phyloP scores from a whole-genome alignment of 2,797 vertebrate species.

The Sebastes nivosus region DNA sequence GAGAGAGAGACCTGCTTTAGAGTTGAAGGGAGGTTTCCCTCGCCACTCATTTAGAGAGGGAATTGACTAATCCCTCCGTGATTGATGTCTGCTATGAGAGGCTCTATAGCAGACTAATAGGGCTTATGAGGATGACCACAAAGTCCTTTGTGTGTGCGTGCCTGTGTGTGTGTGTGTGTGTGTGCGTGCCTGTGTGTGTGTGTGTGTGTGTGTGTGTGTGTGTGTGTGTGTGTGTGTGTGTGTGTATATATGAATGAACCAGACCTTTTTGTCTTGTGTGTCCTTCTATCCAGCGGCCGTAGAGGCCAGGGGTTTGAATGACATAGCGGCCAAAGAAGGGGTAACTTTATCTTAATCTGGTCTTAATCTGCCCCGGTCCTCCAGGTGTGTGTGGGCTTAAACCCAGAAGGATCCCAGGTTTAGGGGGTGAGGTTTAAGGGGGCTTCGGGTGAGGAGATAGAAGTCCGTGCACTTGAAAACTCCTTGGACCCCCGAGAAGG shows the following conservation, averaged over 20 bases:
- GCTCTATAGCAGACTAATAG: conserved; percentile 77
- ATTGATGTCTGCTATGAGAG: conserved; percentile 82
- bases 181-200: conserved; percentile 12
- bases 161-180: conserved; percentile 10
- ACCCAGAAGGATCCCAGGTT: conserved; percentile 62
- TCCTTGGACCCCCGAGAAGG: conserved; percentile 59
- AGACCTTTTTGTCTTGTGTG: conserved; percentile 72
- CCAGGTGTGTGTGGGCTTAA: conserved; percentile 82
- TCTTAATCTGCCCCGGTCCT: conserved; percentile 75
- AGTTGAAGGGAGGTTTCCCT: conserved; percentile 83
- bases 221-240: background rate
- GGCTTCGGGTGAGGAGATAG: conserved; percentile 60
- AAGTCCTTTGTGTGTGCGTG: conserved; percentile 72
- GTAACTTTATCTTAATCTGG: conserved; percentile 88
- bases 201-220: background rate
- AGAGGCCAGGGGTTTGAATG: conserved; percentile 79
- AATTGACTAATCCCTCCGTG: conserved; percentile 84
- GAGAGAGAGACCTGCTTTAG: conserved; percentile 76
- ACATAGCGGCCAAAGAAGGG: conserved; percentile 77
- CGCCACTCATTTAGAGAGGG: conserved; percentile 79
- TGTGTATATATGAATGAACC: conserved; percentile 56
- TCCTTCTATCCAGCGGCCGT: conserved; percentile 55
- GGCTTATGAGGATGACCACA: conserved; percentile 80
- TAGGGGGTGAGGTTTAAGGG: conserved; percentile 66
- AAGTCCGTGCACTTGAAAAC: conserved; percentile 70